Evolutionary conservation across 2,888 invertebrate species (phyloP), one percentile per base, ranked within the genome.

Genomic region (Anthrax anthrax): DNA sequence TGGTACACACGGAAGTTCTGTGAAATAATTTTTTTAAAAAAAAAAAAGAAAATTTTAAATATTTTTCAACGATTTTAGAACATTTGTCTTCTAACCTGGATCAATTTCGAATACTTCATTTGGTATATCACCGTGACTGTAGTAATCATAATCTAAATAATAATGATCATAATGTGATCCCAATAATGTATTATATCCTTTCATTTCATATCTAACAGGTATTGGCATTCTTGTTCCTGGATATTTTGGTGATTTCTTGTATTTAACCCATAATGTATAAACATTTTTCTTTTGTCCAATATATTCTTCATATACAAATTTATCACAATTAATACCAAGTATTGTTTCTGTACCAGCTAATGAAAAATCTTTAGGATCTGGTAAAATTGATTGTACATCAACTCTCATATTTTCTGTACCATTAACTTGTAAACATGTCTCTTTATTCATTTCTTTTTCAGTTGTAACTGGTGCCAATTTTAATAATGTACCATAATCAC

Each of bases 141-240:
- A 82, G 50, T 72, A 72, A 39, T 78, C 77, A 59, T 95, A 95
- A 39, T 83, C 79, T 42, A 96, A 64, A 62, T 84, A 87, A 61
- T 96, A 96, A 64, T 94, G 92, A 66, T 96, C 95, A 61, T 86
- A 95, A 66, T 96, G 95, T 0, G 94, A 94, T 1, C 94, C 94
- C n/a, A 96, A 71, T 1, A 96, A 71, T 0, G 82, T 78, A 64
- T 96, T 94, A 66, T 77, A 95, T 1, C 95, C 96, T 60, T 79
- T 80, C 95, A 96, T 96, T 70, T 94, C 90, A 64, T 94, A 96
- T 51, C 77, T 76, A 38, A 84, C 75, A 1, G 84, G 87, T 39
- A 88, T 78, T 10, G 86, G 78, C 51, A 77, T 63, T 9, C 65
- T 59, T 3, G 65, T 56, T 4, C 60, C 56, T 3, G 65, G 63